These are phyloP conservation scores for Crypturellus undulatus DNA, from an alignment of 2,113 vertebrate species.

Conservation along the genomic window DNA sequence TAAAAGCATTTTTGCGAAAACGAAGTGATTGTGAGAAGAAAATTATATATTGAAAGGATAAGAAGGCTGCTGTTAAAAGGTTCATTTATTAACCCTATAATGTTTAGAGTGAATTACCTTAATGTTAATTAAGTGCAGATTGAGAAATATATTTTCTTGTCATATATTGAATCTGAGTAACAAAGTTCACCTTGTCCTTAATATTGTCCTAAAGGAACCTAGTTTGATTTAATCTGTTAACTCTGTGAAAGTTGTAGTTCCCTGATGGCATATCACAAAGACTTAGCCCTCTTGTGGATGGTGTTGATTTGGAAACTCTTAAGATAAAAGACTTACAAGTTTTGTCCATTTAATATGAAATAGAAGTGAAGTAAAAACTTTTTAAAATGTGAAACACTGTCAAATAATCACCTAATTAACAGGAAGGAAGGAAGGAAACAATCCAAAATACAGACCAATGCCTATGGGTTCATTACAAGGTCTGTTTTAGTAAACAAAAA, in stretches of 20 bases:
- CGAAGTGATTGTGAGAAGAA: background rate
- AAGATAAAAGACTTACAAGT: background rate
- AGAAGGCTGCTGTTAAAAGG: background rate
- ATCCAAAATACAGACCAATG: background rate
- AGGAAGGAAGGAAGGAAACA: background rate
- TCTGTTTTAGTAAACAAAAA: background rate
- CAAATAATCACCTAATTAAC: background rate
- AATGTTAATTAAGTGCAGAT: background rate
- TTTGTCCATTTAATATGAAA: background rate
- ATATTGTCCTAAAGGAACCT: background rate
- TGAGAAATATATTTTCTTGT: background rate
- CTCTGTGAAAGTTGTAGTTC: background rate
- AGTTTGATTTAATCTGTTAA: background rate
- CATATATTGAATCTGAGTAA: background rate
- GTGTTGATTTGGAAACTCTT: background rate
- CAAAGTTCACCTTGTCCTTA: background rate
- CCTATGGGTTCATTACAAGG: background rate
- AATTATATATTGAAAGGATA: background rate
- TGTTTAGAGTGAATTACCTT: background rate
- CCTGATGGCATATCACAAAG: background rate
- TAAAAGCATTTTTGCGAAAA: background rate
- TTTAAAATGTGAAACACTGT: background rate
- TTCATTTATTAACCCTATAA: background rate
- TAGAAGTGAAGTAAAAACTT: background rate
- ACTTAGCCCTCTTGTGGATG: background rate